Evolutionary conservation across 2,113 vertebrate genomes (phyloP).

Genomic region (Agelaius phoeniceus): DNA sequence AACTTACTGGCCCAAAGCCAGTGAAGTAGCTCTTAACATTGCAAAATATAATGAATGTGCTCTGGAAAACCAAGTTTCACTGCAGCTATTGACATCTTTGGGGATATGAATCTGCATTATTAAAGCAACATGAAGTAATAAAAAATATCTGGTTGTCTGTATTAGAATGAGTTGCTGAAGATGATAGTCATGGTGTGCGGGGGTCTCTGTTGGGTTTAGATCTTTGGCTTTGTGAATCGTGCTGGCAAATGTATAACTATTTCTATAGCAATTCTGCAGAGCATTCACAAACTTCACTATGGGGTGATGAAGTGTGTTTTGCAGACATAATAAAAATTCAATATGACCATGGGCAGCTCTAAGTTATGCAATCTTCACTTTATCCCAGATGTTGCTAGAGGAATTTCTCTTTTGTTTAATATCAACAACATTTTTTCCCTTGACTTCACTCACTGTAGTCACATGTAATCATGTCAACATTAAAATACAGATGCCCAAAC

Average conservation of each 20-base stretch:
- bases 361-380: constrained; percentile 17
- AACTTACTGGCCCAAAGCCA: background rate
- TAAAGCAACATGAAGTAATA: background rate
- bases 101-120: background rate
- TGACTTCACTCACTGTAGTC: constrained; percentile 6
- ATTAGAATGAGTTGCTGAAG: background rate
- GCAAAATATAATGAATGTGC: background rate
- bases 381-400: background rate
- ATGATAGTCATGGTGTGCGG: background rate
- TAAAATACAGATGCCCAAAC: background rate
- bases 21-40: background rate
- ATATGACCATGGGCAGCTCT: background rate
- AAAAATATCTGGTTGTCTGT: background rate
- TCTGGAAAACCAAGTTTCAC: background rate
- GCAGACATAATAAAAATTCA: constrained; percentile 12
- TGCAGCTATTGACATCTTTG: background rate
- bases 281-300: background rate
- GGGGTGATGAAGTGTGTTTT: background rate
- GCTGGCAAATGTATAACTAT: background rate
- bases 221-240: background rate
- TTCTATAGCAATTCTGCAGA: background rate
- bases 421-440: constrained; percentile 3
- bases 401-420: constrained; percentile 41
- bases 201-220: background rate
- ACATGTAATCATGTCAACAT: constrained; percentile 10